phyloP scores from a whole-genome alignment of 2,888 invertebrate genomes.

The Epinotia ramella region DNA sequence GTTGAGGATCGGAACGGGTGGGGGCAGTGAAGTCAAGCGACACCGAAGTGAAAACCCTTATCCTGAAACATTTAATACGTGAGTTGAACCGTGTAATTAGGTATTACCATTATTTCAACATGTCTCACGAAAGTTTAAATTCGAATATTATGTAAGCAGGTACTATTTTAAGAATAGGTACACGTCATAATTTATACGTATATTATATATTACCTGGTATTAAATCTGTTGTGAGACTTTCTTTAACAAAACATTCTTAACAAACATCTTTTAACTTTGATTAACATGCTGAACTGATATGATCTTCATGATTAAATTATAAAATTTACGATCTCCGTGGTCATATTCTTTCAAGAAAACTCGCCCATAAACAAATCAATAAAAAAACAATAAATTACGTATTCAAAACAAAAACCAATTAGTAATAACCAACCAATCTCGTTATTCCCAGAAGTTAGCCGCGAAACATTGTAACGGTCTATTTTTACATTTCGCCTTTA shows the following conservation, averaged over 20 bases:
- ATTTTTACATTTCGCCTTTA: conserved; percentile 28
- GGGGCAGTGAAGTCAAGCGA: too few relatives aligned
- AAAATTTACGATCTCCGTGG: conserved; percentile 5
- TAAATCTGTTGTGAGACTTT: background rate
- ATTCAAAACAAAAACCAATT: conserved; percentile 30
- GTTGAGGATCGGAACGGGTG: too few relatives aligned
- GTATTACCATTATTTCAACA: too few relatives aligned
- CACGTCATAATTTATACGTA: too few relatives aligned
- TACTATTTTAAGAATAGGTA: too few relatives aligned
- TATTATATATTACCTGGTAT: too few relatives aligned
- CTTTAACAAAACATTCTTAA: background rate
- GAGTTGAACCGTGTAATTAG: too few relatives aligned
- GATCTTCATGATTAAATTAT: background rate
- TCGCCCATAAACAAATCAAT: background rate
- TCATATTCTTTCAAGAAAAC: background rate
- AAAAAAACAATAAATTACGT: conserved; percentile 22
- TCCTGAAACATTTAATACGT: too few relatives aligned
- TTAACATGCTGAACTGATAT: background rate
- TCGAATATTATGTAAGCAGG: too few relatives aligned
- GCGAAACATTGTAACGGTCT: conserved; percentile 39
- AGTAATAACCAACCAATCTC: conserved; percentile 22
- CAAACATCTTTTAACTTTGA: background rate
- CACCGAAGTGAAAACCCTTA: too few relatives aligned
- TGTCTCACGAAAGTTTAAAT: too few relatives aligned
- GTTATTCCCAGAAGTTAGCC: conserved; percentile 28